Percentiles rank a stretch among this genome's conserved stretches.
These are phyloP conservation scores for Bombus pyrosoma DNA, from an alignment of 1,140 invertebrate species.

Conservation along the genomic window DNA sequence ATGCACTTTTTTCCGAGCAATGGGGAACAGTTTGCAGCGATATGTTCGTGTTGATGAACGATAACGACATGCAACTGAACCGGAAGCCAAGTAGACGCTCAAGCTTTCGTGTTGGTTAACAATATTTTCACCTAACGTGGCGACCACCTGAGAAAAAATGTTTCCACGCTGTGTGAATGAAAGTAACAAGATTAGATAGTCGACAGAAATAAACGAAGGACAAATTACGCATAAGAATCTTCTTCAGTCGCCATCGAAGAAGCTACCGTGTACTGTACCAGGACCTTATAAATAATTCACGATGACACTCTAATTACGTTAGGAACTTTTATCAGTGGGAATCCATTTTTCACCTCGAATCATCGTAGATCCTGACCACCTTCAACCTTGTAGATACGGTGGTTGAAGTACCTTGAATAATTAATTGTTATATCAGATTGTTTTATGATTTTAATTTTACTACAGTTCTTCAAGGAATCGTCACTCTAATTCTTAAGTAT, in stretches of 20 bases:
- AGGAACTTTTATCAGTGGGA: neutral
- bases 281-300: conserved; percentile 18
- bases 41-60: neutral
- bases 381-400: neutral
- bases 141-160: no score
- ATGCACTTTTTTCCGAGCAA: neutral
- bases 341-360: neutral
- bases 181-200: conserved; percentile 17
- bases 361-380: no score
- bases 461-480: no score
- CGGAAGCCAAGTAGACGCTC: neutral
- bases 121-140: neutral
- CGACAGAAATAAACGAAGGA: conserved; percentile 18
- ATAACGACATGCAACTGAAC: neutral
- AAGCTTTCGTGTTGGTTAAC: conserved; percentile 1
- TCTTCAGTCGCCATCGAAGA: neutral
- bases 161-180: neutral
- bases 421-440: neutral
- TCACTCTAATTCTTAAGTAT: no score
- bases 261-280: neutral
- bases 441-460: neutral
- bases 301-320: neutral
- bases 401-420: neutral
- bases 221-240: neutral
- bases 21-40: neutral